Evolutionary conservation across 1,140 invertebrate species (phyloP), one percentile per base, ranked within the genome.

Genomic region (Diploscapter pachys): DNA sequence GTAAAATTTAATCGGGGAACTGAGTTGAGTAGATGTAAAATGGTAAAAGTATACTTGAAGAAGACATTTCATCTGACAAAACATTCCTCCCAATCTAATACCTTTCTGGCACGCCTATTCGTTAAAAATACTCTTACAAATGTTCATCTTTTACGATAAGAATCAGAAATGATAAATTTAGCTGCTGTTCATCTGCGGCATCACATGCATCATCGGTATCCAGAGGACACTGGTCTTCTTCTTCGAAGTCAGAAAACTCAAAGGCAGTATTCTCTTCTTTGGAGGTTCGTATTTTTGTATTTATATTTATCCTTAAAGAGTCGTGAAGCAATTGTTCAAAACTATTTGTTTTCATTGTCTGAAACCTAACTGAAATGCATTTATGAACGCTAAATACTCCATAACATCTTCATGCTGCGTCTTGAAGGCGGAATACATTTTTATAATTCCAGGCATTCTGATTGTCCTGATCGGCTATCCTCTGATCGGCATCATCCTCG

Each of bases 381-480:
- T 31, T 31, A 31, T 31, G 31, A 31, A 31, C 31, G 31, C 31
- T 31, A 31, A 31, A 31, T 65, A 9, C 8, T 31, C 8, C 51
- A 8, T 9, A 65, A 65, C 51, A 8, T 68, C 5, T 53, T 68
- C 4, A 11, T 54, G 13, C 52, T 31, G 56, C 51, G 13, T 51
- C n/a, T 49, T 53, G 13, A 63, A n/a, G 57, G n/a, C 1, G 59
- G 53, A 59, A 50, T 57, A 49, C 62, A 5, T 67, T 8, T 55
- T 11, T 2, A 3, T 62, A 4, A 52, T 67, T 73, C 5, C 31
- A 31, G 97, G 97, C 5, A 94, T 99, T 79, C 86, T 92, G 4
- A 89, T 98, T 68, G 95, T 99, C 49, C 88, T 99, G n/a, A 83
- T 97, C 61, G 96, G 96, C 57, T 99, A 93, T 91, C 95, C 96